Conservation (phyloP, 1,140 invertebrate genomes). For the Adelges cooleyi region DNA sequence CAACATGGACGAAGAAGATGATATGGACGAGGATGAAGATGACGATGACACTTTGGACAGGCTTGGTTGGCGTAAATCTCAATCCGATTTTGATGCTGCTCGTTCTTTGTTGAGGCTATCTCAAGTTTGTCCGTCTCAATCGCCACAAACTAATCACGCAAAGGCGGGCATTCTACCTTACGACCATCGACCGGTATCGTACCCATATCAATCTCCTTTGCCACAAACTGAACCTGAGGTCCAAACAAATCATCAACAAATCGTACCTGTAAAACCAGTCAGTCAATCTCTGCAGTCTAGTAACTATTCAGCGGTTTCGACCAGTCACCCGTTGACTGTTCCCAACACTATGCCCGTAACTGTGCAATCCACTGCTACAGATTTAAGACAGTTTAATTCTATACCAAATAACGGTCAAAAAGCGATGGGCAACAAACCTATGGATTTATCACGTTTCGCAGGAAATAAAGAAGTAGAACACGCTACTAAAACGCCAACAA, state of each 20-base stretch:
- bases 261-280: not conserved
- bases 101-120: conserved; percentile 19
- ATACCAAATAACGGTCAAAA: not conserved
- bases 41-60: conserved; percentile 57
- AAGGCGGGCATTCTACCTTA: conserved; percentile 21
- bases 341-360: not conserved
- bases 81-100: conserved; percentile 25
- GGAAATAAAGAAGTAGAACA: conserved; percentile 8
- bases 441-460: conserved; percentile 18
- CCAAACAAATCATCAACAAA: not conserved
- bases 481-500: not conserved
- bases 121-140: conserved; percentile 10
- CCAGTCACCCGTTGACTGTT: not conserved
- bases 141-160: conserved; percentile 6
- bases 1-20: conserved; percentile 48
- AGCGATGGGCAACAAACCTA: not conserved
- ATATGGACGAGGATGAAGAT: conserved; percentile 50
- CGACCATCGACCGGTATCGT: conserved; percentile 9
- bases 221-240: not conserved
- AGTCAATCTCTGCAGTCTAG: not conserved
- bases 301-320: not conserved
- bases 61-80: conserved; percentile 32
- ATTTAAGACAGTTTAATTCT: conserved; percentile 4
- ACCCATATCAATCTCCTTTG: conserved; percentile 26
- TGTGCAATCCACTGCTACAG: not conserved